A percentile compares a stretch with the other conserved stretches of the same genome.
These are phyloP conservation scores for Perizoma affinitatum DNA, from an alignment of 2,888 invertebrate species.

Conservation along the genomic window DNA sequence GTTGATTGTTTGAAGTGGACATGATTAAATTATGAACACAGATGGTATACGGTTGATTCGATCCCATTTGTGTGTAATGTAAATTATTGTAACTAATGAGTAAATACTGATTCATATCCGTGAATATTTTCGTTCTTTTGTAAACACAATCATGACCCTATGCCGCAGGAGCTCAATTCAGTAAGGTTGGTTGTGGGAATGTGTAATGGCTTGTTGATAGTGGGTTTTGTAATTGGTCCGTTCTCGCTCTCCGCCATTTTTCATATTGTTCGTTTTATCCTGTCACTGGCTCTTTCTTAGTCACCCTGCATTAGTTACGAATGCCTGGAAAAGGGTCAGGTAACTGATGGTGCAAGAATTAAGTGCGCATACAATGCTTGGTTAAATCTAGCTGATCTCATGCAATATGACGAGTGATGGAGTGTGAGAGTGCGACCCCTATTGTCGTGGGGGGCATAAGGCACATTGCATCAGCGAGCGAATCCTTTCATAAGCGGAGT, in stretches of 20 bases:
- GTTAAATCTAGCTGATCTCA: too few species aligned
- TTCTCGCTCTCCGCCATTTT: constrained; percentile 34
- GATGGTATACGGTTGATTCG: constrained; percentile 48
- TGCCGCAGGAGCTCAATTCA: constrained; percentile 44
- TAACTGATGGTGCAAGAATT: too few species aligned
- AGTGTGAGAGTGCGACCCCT: constrained; percentile 11
- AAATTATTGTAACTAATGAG: constrained; percentile 34
- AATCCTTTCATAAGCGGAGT: constrained; percentile 52
- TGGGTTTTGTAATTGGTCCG: constrained; percentile 48
- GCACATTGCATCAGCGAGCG: constrained; percentile 68
- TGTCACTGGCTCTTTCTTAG: too few species aligned
- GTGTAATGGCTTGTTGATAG: constrained; percentile 53
- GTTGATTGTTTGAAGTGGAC: constrained; percentile 70
- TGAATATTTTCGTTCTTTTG: constrained; percentile 36
- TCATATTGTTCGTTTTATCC: too few species aligned
- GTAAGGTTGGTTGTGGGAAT: constrained; percentile 49
- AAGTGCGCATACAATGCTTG: too few species aligned
- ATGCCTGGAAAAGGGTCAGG: too few species aligned
- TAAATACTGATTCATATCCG: constrained; percentile 34
- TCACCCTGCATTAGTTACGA: too few species aligned
- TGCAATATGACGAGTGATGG: neutral
- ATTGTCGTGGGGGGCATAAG: constrained; percentile 60
- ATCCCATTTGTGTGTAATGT: constrained; percentile 39
- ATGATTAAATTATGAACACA: constrained; percentile 54
- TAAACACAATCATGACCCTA: constrained; percentile 53